These are phyloP conservation scores for Formica selysi DNA, from an alignment of 1,140 invertebrate species.

Conservation along the genomic window DNA sequence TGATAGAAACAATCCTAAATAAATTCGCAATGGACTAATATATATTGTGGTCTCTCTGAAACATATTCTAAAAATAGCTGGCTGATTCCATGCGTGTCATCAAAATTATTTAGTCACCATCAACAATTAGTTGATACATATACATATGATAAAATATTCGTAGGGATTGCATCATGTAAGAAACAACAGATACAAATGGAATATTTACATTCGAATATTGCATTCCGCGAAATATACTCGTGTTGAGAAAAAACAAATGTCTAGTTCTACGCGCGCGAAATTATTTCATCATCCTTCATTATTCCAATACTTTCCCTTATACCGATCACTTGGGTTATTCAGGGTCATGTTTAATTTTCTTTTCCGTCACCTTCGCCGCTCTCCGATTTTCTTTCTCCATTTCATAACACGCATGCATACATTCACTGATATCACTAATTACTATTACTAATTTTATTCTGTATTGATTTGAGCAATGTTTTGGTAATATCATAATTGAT, in stretches of 20 bases:
- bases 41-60: neutral
- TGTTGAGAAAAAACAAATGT: neutral
- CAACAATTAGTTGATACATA: neutral
- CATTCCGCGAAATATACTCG: neutral
- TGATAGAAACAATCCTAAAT: neutral
- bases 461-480: neutral
- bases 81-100: neutral
- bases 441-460: neutral
- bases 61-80: neutral
- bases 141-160: neutral
- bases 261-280: neutral
- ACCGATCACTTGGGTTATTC: neutral
- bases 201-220: neutral
- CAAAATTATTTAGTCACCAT: neutral
- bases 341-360: slow-evolving; percentile 24
- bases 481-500: too few species aligned
- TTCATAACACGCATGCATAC: neutral
- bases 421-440: neutral
- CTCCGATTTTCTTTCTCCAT: neutral
- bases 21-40: neutral
- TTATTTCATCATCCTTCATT: neutral
- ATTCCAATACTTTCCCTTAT: neutral
- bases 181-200: neutral
- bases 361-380: too few species aligned
- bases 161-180: neutral